These are phyloP conservation scores for Synaphobranchus kaupii DNA, from an alignment of 2,797 vertebrate genomes.

Conservation along the genomic window DNA sequence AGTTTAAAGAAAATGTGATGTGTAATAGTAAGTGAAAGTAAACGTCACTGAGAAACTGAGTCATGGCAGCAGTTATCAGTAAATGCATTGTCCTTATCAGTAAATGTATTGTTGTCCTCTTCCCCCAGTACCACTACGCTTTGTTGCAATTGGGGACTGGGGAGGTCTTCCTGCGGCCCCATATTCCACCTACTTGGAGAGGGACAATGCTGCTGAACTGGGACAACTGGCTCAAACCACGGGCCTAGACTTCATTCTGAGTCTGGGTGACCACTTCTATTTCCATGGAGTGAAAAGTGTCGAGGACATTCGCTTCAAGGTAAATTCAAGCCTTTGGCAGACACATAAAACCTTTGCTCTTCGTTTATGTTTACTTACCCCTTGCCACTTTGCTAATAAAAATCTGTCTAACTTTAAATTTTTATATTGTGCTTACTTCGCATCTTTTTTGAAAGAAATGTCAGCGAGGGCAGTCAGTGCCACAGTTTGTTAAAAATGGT, in stretches of 20 bases:
- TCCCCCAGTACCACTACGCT: constrained; percentile 50
- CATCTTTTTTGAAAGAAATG: neutral
- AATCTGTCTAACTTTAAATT: neutral
- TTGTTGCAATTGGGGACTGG: constrained; percentile 67
- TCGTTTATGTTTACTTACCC: neutral
- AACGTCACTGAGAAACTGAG: neutral
- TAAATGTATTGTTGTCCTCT: neutral
- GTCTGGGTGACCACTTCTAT: constrained; percentile 71
- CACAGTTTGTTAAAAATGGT: neutral
- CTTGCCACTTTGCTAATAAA: neutral
- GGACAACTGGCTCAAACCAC: constrained; percentile 46
- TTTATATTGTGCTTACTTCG: neutral
- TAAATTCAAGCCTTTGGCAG: constrained; percentile 22
- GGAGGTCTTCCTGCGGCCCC: constrained; percentile 61
- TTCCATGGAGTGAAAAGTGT: constrained; percentile 56
- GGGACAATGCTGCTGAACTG: constrained; percentile 54
- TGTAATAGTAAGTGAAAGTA: neutral
- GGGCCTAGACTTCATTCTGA: constrained; percentile 66
- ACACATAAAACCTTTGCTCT: neutral
- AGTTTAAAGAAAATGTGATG: neutral
- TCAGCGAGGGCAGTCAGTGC: neutral
- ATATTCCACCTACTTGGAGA: constrained; percentile 56
- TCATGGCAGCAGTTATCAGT: neutral
- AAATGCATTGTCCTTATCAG: neutral
- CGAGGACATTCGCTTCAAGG: constrained; percentile 69